Evolutionary conservation across 2,113 vertebrate species (phyloP), one percentile per base, ranked within the genome.

Genomic region (Poeciliopsis turrubarensis): DNA sequence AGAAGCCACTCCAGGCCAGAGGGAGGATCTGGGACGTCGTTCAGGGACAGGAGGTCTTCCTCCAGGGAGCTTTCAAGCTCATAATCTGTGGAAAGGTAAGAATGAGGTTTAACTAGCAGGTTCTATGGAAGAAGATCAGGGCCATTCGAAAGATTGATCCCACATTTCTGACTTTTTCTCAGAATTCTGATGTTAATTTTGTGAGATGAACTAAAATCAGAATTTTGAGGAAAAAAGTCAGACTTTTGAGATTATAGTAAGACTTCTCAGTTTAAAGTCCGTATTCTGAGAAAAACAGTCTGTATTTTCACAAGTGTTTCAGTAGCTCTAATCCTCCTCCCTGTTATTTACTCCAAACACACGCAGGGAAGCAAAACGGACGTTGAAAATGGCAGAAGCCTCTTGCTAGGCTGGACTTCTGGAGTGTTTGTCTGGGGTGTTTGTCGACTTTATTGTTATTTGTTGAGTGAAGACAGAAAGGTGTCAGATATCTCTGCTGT

Each of bases 1-100:
- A 95, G 94, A 76, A 96, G 88, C 81, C 94, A 91, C 62, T 95
- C 89, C 85, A 95, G 80, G 26, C 89, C 83, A 14, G 88, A 80
- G 11, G 89, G 80, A 41, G 70, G 25, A 0, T 87, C 75, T 14
- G 78, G 87, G 69, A 89, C 65, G 65, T 93, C 89, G 25, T 77
- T 89, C 67, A 93, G 87, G 29, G 94, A 94, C 41, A 93, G 77
- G 32, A 94, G 83, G n/a, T 95, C 94, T 13, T 93, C 90, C 47
- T 93, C 92, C 31, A 87, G 72, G 0, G 92, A 92, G n/a, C 80
- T 27, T 63, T 94, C 94, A 25, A 92, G 84, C 34, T 93, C 89
- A 17, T 83, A 94, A 66, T 92, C 94, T 95, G 41, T 60, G n/a
- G 34, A 34, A 22, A 69, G 26, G 79, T 34, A 22, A 34, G 17